Conservation (phyloP, 1,140 invertebrate species). For the Anoplophora glabripennis region DNA sequence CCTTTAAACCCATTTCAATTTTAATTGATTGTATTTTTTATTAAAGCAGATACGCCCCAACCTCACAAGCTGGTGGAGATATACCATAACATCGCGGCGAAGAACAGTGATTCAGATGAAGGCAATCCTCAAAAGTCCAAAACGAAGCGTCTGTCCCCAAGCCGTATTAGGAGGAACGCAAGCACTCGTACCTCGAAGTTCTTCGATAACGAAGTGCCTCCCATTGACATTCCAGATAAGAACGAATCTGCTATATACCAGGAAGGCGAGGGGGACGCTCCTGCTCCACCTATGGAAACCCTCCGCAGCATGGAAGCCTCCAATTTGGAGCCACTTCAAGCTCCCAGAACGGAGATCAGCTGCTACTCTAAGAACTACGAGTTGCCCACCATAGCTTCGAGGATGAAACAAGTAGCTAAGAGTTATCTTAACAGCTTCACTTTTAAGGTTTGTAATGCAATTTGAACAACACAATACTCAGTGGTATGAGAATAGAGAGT, state of each 20-base stretch:
- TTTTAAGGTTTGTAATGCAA: constrained; percentile 48
- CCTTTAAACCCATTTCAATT: no score
- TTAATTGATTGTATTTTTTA: no score
- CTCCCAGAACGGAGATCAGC: constrained; percentile 19
- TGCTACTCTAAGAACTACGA: constrained; percentile 49
- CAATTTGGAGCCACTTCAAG: constrained; percentile 22
- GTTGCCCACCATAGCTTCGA: constrained; percentile 54
- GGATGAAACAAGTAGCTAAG: constrained; percentile 52
- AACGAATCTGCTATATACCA: not conserved
- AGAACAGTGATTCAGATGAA: constrained; percentile 44
- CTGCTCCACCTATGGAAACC: not conserved
- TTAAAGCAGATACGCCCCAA: not conserved
- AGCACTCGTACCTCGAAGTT: not conserved
- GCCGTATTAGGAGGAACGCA: not conserved
- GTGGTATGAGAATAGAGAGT: no score
- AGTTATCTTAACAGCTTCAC: constrained; percentile 51
- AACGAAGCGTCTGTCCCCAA: not conserved
- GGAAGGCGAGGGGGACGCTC: not conserved
- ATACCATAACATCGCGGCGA: constrained; percentile 50
- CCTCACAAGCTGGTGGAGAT: constrained; percentile 50
- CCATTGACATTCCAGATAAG: constrained; percentile 6
- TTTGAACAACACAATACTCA: no score
- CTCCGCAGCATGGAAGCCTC: not conserved
- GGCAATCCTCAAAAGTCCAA: constrained; percentile 21
- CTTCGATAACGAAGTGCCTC: constrained; percentile 8